These are phyloP conservation scores for Nymphalis c-album DNA, from an alignment of 2,888 invertebrate genomes.

Conservation along the genomic window DNA sequence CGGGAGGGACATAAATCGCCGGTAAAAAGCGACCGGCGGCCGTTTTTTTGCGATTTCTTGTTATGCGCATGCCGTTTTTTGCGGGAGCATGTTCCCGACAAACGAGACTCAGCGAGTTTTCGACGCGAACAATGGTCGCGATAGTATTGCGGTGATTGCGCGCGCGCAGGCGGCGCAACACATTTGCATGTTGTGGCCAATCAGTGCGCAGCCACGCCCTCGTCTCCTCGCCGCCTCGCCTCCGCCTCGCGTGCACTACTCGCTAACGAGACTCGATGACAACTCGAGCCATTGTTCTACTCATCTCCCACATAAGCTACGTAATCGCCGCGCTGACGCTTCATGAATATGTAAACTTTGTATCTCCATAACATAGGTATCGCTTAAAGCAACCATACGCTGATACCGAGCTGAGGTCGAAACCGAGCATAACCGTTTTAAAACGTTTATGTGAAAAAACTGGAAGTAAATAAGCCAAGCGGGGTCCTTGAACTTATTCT, in stretches of 20 bases:
- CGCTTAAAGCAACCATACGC: not conserved
- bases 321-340: conserved; percentile 5
- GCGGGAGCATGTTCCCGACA: conserved; percentile 61
- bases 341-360: conserved; percentile 19
- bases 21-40: conserved; percentile 64
- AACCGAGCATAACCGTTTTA: not conserved
- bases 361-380: conserved; percentile 10
- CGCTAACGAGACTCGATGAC: conserved; percentile 27
- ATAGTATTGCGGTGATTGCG: conserved; percentile 49
- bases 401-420: not conserved
- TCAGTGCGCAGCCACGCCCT: conserved; percentile 48
- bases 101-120: conserved; percentile 63
- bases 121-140: conserved; percentile 60
- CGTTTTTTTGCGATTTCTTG: conserved; percentile 73
- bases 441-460: not conserved
- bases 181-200: conserved; percentile 70
- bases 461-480: not conserved
- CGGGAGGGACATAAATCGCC: conserved; percentile 59
- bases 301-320: conserved; percentile 26
- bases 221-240: conserved; percentile 29
- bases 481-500: too few species aligned
- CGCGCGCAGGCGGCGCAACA: conserved; percentile 57
- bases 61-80: conserved; percentile 75
- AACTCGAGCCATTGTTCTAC: conserved; percentile 35
- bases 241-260: conserved; percentile 22